Base-by-base conservation (phyloP, 1,140 invertebrate genomes). In the Drosophila littoralis region DNA sequence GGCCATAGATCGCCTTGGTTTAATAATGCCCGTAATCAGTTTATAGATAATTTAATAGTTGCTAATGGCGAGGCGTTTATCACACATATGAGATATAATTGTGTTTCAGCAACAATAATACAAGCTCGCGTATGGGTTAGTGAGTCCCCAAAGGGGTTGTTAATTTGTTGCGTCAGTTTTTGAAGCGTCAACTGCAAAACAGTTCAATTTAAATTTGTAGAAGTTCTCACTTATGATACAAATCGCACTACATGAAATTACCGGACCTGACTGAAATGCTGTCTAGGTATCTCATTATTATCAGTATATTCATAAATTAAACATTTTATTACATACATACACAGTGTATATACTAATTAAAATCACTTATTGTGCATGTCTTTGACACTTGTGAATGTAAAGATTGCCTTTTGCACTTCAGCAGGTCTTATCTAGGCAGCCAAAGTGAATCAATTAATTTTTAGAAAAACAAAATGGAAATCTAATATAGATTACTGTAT, bases 11-110 rank as follows among this genome's bases (percentile, higher is more conserved):
- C 64, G 63, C 65, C 52, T 77, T 46, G 79, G 57, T 65, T 88
- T 82, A 79, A 69, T 75, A 73, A 64, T 59, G 22, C 22, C 55
- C 38, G 61, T 81, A 86, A 86, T 86, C 82, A 86, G 79, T 79
- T 86, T 74, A 82, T 65, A 86, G 79, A 86, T 86, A 82, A 79
- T 82, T 88, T 73, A 88, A 88, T 81, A 76, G 68, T 72, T 75
- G 75, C 55, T 86, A 86, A 73, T 78, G 58, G 68, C 45, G 28
- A 45, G 38, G 71, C 45, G 68, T 75, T 75, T 75, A 75, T 75
- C 72, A 57, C 57, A 42, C 57, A 57, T 36, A 42, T 60, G 71
- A 61, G 50, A 69, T 61, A 32, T 60, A 65, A 46, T 40, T 38
- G 46, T 13, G 32, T 22, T 42, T 42, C 52, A 55, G n/a, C 52